Conservation (phyloP, 1,140 invertebrate genomes). For the Bombus impatiens region DNA sequence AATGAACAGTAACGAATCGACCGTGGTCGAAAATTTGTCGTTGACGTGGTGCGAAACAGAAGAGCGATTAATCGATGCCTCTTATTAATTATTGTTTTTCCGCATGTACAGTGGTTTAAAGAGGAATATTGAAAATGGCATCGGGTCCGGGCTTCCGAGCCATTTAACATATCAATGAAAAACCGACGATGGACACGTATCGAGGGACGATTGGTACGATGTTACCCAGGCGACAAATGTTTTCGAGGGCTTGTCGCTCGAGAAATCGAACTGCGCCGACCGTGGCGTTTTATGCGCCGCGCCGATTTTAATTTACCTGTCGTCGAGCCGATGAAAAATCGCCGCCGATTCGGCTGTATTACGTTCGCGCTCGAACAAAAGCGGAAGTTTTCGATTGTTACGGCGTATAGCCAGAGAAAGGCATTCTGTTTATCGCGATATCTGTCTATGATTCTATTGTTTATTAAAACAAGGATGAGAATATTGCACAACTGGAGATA, state of each 20-base stretch:
- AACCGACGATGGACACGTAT: background rate
- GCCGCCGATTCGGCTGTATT: slow-evolving; percentile 13
- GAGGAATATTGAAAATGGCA: slow-evolving; percentile 47
- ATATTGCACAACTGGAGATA: background rate
- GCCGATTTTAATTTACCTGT: slow-evolving; percentile 42
- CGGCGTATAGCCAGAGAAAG: background rate
- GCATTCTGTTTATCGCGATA: background rate
- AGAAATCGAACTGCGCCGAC: slow-evolving; percentile 8
- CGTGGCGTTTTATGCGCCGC: slow-evolving; percentile 8
- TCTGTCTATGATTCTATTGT: background rate
- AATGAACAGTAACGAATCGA: background rate
- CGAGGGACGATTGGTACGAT: too few species aligned
- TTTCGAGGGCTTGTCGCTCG: slow-evolving; percentile 11
- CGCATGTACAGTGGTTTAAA: background rate
- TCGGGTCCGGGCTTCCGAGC: slow-evolving; percentile 28
- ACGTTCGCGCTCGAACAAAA: slow-evolving; percentile 20
- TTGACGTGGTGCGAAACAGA: slow-evolving; percentile 28
- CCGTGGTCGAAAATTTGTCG: slow-evolving; percentile 6
- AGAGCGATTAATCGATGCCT: slow-evolving; percentile 35
- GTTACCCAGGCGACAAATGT: slow-evolving; percentile 25
- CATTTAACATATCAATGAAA: slow-evolving; percentile 48
- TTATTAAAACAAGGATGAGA: background rate
- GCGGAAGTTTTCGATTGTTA: slow-evolving; percentile 31
- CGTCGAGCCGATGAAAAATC: slow-evolving; percentile 23
- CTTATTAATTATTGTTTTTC: slow-evolving; percentile 45